A percentile compares a stretch with the other conserved stretches of the same genome.
Conservation (phyloP, 2,113 vertebrate species). For the Etia nguti region DNA sequence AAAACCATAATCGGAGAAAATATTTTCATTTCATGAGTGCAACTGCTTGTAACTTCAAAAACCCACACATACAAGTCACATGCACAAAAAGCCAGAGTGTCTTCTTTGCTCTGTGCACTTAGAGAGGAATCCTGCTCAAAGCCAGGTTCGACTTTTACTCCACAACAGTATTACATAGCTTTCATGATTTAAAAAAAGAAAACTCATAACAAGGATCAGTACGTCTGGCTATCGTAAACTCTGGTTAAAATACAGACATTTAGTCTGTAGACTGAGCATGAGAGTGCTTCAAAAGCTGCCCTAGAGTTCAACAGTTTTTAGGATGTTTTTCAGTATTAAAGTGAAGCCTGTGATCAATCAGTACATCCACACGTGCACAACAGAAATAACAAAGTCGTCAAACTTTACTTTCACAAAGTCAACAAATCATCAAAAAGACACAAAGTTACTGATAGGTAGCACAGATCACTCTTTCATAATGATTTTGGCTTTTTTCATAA, state of each 20-base stretch:
- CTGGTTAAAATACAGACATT: neutral
- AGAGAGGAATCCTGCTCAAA: neutral
- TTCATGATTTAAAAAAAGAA: neutral
- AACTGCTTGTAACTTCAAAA: neutral
- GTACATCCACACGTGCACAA: neutral
- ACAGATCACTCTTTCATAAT: neutral
- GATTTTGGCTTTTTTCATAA: too few relatives aligned
- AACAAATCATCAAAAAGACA: neutral
- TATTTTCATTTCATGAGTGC: neutral
- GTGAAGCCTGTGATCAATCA: neutral
- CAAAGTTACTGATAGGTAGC: neutral
- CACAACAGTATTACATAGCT: neutral
- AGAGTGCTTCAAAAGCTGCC: neutral
- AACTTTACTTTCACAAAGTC: neutral
- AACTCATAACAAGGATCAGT: neutral
- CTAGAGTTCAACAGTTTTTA: neutral
- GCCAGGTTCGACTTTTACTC: neutral
- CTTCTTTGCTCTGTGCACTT: neutral
- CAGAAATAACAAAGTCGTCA: neutral
- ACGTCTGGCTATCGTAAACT: rapidly evolving
- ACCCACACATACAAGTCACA: neutral
- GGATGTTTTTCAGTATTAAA: rapidly evolving
- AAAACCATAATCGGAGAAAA: neutral
- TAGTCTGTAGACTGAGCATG: neutral
- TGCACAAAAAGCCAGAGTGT: neutral